Conservation (phyloP, 2,888 invertebrate genomes). For the Nephrotoma guestfalica region DNA sequence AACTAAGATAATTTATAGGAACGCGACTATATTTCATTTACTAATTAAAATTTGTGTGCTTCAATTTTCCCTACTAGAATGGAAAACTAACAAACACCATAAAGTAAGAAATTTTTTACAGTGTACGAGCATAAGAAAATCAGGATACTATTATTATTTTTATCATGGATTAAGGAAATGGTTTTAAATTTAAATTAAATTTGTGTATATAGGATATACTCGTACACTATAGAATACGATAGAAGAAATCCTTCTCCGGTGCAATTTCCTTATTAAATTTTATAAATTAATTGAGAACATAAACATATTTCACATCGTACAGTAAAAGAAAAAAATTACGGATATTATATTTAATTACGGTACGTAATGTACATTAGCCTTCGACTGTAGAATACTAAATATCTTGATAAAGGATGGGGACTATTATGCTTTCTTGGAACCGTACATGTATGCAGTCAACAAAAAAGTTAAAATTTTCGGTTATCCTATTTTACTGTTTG, state of each 20-base stretch:
- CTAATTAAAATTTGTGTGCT: neutral
- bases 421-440: neutral
- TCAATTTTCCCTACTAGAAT: neutral
- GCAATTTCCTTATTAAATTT: neutral
- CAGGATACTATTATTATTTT: neutral
- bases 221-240: neutral
- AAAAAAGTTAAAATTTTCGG: neutral
- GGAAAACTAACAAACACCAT: neutral
- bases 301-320: neutral
- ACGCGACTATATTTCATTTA: neutral
- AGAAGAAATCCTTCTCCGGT: neutral
- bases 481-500: neutral
- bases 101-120: neutral
- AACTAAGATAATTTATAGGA: neutral
- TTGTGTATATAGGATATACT: neutral
- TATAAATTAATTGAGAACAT: neutral
- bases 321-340: neutral
- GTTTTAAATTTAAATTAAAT: neutral
- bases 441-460: neutral
- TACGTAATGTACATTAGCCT: neutral
- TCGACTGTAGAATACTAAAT: neutral
- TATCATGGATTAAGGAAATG: neutral
- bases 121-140: neutral
- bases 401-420: neutral
- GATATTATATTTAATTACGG: neutral